Base-by-base conservation (phyloP, 2,888 invertebrate genomes). In the Alentia gelatinosa region DNA sequence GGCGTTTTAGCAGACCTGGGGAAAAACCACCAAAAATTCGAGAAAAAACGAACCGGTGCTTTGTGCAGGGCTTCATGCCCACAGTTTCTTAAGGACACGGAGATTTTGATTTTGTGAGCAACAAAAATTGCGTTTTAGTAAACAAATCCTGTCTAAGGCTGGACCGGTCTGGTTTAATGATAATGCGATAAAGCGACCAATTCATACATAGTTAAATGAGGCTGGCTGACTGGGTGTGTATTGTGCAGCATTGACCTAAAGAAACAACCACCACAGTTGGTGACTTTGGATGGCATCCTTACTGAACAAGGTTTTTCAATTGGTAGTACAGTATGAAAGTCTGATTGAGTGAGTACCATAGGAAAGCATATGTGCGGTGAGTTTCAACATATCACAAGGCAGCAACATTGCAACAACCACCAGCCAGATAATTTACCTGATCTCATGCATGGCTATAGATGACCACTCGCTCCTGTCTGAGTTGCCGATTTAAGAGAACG, bases 371-470 rank as follows among this genome's bases (percentile, higher is more conserved):
- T 79, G 79, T 79, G 79, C 39, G 35, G 37, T 79, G 15, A 39
- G 79, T 19, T 37, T 86, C 47, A 86, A 86, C 86, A 86, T 86
- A 86, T 86, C 86, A 86, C 47, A 86, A 86, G 86, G 86, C 86
- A 86, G 86, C 86, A 86, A 35, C 86, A 86, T 86, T 47, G 86
- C 50, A 42, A 79, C 79, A 79, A 79, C 79, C 39, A 79, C 79
- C 79, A 79, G 79, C 35, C 39, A 79, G 39, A 37, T 79, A 79
- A 37, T 26, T 37, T 79, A 5, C 79, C 26, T 79, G 79, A 79
- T 79, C 79, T 79, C 79, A 79, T 79, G 19, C 79, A 39, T 79
- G 39, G 74, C 74, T 19, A 33, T 37, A 37, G 12, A 39, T 79
- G 39, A 35, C 79, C 79, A 37, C 39, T 79, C 39, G n/a, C 79